Evolutionary conservation across 1,140 invertebrate species (phyloP), one percentile per base, ranked within the genome.

Genomic region (Stegodyphus mimosarum): DNA sequence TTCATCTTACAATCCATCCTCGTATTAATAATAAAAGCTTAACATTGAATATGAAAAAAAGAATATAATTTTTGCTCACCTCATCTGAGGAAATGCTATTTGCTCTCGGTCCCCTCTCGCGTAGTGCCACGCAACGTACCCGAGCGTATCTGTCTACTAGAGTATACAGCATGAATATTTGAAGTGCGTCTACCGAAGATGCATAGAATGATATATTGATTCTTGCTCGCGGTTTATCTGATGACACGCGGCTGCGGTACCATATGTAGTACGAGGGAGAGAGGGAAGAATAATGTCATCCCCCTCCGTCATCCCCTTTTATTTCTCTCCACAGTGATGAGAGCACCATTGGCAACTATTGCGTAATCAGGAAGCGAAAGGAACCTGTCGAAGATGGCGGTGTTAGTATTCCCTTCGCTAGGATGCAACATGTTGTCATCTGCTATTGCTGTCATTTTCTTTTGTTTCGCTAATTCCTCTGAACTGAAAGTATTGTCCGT

Each of bases 81-180:
- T 80, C 67, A 49, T 60, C 15, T 15, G 55, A 60, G 9, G 66
- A 49, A 52, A 48, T 52, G 53, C 33, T 49, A 60, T 15, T 60
- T 60, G 9, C 15, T 15, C 55, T 15, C 5, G 9, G 9, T 60
- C 9, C 55, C 55, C 55, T 66, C 66, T 17, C 63, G 64, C n/a
- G 18, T 18, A 18, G 9, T 15, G 55, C 15, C 15, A 9, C 15
- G 5, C 55, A 60, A 60, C 15, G 33, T 17, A 64, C 63, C 66
- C 60, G 33, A 17, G 6, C 15, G 18, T 33, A 11, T 17, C 60
- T 9, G 60, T 69, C 64, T 78, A 13, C 76, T 64, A 78, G 51
- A 64, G 77, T 80, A 80, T 67, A 80, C 51, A 80, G 33, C 60
- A 83, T 83, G 80, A 83, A 83, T 83, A 83, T 83, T 83, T 83